Evolutionary conservation across 2,113 vertebrate species (phyloP).

Genomic region (Grammomys dolichurus): DNA sequence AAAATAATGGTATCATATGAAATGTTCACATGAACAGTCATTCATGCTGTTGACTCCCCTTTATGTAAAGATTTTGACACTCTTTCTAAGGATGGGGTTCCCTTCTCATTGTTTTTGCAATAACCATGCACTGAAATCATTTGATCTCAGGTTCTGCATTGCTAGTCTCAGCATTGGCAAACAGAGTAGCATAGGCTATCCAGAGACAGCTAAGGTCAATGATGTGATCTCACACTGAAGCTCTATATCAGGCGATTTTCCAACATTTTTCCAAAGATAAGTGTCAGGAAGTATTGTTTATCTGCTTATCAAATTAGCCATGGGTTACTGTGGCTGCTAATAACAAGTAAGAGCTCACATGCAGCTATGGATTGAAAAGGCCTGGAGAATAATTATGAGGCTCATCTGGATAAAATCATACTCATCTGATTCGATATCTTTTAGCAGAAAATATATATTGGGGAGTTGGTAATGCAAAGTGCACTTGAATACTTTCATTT

Average conservation of each 20-base stretch:
- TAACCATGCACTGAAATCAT: not conserved
- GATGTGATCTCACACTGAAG: not conserved
- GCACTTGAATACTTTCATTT: not conserved
- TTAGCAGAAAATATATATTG: conserved; percentile 17
- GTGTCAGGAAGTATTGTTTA: not conserved
- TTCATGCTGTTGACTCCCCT: not conserved
- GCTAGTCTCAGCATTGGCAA: not conserved
- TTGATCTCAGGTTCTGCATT: not conserved
- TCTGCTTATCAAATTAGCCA: not conserved
- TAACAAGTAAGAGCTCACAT: not conserved
- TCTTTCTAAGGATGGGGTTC: not conserved
- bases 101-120: not conserved
- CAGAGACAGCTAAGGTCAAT: not conserved
- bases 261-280: not conserved
- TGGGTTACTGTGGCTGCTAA: not conserved
- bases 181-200: not conserved
- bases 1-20: not conserved
- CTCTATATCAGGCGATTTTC: not conserved
- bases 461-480: not conserved
- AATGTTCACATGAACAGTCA: not conserved
- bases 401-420: not conserved
- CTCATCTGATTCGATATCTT: not conserved
- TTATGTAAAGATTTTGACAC: not conserved
- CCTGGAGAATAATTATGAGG: not conserved
- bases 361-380: not conserved